phyloP scores from a whole-genome alignment of 2,888 invertebrate species.

The Coelopa pilipes region DNA sequence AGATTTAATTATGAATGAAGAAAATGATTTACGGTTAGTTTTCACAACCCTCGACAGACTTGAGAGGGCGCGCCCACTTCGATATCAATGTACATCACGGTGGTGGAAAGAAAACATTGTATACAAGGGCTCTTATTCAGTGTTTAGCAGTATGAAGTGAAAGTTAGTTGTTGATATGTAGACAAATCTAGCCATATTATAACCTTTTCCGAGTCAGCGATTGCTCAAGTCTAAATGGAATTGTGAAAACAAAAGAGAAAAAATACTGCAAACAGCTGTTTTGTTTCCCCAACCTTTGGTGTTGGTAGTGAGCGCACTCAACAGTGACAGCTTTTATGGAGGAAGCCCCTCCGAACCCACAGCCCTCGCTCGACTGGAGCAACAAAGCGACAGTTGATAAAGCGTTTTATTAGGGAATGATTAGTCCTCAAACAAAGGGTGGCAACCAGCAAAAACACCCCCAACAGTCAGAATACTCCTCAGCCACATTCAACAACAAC shows the following conservation, averaged over 20 bases:
- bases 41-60: no score
- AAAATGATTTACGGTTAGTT: no score
- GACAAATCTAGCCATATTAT: neutral
- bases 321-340: slow-evolving; percentile 1
- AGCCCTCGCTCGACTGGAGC: neutral
- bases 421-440: slow-evolving; percentile 13
- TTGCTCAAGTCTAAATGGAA: neutral
- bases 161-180: neutral
- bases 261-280: slow-evolving; percentile 19
- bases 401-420: neutral
- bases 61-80: no score
- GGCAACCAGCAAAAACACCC: slow-evolving; percentile 31
- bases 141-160: neutral
- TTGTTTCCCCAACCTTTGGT: neutral
- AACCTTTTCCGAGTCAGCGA: slow-evolving; percentile 14
- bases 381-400: neutral
- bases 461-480: slow-evolving; percentile 30
- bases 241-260: neutral
- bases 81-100: no score
- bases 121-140: no score
- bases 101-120: no score
- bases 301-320: slow-evolving; percentile 4
- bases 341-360: neutral
- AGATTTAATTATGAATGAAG: no score
- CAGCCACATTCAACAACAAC: slow-evolving; percentile 32